These are phyloP conservation scores for Pomacea canaliculata DNA, from an alignment of 2,888 invertebrate species.

Conservation along the genomic window DNA sequence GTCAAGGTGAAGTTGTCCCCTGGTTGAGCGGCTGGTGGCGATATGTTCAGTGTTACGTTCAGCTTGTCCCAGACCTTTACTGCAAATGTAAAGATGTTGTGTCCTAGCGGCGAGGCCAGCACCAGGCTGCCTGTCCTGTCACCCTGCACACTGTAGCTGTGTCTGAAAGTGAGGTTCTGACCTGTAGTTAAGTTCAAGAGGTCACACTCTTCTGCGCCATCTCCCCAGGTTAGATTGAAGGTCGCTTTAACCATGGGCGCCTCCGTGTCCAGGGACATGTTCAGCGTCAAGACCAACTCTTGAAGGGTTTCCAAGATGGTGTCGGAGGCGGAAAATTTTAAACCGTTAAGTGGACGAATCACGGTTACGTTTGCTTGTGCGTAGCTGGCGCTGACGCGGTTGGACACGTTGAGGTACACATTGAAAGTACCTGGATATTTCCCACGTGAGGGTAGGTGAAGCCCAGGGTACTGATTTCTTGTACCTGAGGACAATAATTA, in stretches of 20 bases:
- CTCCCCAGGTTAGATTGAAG: conserved; percentile 16
- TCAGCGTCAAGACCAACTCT: no score
- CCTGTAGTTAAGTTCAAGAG: neutral
- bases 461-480: no score
- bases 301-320: no score
- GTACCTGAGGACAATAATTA: no score
- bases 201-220: neutral
- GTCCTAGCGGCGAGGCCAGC: neutral
- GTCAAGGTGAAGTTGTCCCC: neutral
- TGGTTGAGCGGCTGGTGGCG: neutral
- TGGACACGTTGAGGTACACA: no score
- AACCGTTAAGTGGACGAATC: no score
- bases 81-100: neutral
- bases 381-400: no score
- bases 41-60: neutral
- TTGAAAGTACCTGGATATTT: no score
- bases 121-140: neutral
- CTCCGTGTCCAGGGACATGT: no score
- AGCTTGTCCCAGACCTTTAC: conserved; percentile 1
- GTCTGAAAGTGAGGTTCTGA: neutral
- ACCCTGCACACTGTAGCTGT: conserved; percentile 1
- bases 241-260: neutral
- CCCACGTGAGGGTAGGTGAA: no score
- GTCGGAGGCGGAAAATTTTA: no score
- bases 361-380: no score